Conservation (phyloP, 2,888 invertebrate genomes). For the Serripes groenlandicus region DNA sequence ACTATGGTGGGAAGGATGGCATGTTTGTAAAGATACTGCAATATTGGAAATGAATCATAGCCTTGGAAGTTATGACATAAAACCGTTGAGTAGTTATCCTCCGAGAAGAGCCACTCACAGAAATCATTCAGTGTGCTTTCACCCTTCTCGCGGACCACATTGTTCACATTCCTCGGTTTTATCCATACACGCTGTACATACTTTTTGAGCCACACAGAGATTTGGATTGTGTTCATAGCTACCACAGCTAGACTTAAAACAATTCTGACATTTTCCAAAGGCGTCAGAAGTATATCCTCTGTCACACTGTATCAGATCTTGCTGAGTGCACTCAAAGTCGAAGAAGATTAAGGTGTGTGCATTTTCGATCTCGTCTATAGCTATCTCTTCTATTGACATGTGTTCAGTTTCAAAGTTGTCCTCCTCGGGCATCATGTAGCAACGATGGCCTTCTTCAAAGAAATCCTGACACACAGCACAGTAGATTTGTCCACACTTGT, state of each 20-base stretch:
- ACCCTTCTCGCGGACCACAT: constrained; percentile 24
- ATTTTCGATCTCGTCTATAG: too few species aligned
- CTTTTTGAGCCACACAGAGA: constrained; percentile 47
- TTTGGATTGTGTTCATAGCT: too few species aligned
- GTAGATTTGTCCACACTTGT: constrained; percentile 16
- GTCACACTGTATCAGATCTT: too few species aligned
- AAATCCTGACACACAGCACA: constrained; percentile 21
- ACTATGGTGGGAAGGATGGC: constrained; percentile 43
- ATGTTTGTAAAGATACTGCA: constrained; percentile 51
- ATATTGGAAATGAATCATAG: constrained; percentile 54
- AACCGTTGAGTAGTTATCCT: constrained; percentile 27
- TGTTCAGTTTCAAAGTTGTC: too few species aligned
- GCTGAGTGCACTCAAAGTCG: too few species aligned
- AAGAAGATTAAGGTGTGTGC: too few species aligned
- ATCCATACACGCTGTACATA: constrained; percentile 34
- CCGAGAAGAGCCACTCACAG: constrained; percentile 43
- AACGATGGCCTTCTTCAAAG: constrained; percentile 13
- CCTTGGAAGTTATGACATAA: constrained; percentile 49
- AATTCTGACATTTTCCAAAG: too few species aligned
- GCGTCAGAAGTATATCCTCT: too few species aligned
- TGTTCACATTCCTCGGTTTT: constrained; percentile 4
- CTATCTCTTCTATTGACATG: too few species aligned
- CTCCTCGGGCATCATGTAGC: constrained; percentile 21
- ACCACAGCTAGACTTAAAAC: too few species aligned
- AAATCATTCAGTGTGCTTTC: constrained; percentile 14